A percentile compares a stretch with the other conserved stretches of the same genome.
Evolutionary conservation across 2,113 vertebrate genomes (phyloP).

Genomic region (Thunnus thynnus): DNA sequence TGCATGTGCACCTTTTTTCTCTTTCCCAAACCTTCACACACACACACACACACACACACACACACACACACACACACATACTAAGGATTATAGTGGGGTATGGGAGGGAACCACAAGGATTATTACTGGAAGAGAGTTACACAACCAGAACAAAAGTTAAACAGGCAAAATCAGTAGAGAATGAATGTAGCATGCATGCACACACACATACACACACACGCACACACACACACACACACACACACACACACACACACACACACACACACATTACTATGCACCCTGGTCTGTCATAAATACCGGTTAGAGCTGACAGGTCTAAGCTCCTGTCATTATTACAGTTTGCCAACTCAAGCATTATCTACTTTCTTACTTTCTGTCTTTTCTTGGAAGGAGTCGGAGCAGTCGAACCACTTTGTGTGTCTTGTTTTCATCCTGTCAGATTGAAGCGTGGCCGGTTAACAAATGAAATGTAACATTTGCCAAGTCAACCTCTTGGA

Average conservation of each 20-base stretch:
- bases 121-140: slow-evolving; percentile 76
- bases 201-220: neutral
- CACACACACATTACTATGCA: neutral
- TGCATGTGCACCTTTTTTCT: neutral
- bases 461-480: neutral
- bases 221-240: neutral
- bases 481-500: slow-evolving; percentile 31
- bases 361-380: neutral
- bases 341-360: slow-evolving; percentile 3
- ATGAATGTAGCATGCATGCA: slow-evolving; percentile 3
- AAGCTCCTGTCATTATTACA: slow-evolving; percentile 26
- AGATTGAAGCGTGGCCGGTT: neutral
- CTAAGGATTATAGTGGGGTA: slow-evolving; percentile 54
- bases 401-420: neutral
- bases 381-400: neutral
- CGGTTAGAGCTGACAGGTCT: slow-evolving; percentile 26
- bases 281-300: neutral
- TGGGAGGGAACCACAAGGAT: slow-evolving; percentile 65
- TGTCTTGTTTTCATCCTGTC: slow-evolving; percentile 10
- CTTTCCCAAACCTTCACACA: neutral
- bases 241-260: slow-evolving; percentile 5
- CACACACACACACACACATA: slow-evolving; percentile 29
- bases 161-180: slow-evolving; percentile 38
- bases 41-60: slow-evolving; percentile 13
- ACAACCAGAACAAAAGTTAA: slow-evolving; percentile 65